A percentile compares a stretch with the other conserved stretches of the same genome.
phyloP scores from a whole-genome alignment of 2,113 vertebrate species.

The Alethe diademata region DNA sequence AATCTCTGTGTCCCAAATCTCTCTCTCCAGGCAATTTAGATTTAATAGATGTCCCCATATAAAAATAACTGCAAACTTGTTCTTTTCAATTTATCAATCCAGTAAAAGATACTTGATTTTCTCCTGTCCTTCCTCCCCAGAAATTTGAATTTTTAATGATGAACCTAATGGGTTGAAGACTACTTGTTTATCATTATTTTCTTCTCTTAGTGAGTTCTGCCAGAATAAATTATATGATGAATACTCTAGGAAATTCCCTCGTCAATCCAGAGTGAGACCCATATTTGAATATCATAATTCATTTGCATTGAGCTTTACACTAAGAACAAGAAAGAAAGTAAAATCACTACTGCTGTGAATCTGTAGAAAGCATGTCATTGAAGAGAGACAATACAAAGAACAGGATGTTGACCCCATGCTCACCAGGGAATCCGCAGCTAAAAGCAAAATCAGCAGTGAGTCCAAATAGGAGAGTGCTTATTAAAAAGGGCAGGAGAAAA shows the following conservation, averaged over 20 bases:
- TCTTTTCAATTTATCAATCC: background rate
- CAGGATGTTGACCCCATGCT: background rate
- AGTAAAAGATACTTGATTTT: background rate
- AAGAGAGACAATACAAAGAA: background rate
- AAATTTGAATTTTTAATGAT: background rate
- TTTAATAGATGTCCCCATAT: background rate
- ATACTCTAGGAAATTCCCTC: background rate
- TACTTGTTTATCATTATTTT: background rate
- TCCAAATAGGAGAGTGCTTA: background rate
- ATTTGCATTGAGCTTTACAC: background rate
- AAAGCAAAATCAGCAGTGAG: slow-evolving; percentile 47
- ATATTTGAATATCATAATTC: background rate
- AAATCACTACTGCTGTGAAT: background rate
- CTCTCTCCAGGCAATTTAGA: background rate
- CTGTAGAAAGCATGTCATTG: background rate
- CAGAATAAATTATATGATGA: background rate
- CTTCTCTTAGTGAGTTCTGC: background rate
- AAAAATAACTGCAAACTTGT: background rate
- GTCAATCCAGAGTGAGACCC: background rate
- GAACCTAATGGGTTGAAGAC: background rate
- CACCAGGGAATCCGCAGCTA: background rate
- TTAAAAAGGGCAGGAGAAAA: slow-evolving; percentile 44
- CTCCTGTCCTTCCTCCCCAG: background rate
- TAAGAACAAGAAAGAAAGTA: background rate
- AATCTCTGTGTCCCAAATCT: background rate